Percentiles rank a stretch among this genome's conserved stretches.
These are phyloP conservation scores for Glomeris maerens DNA, from an alignment of 1,140 invertebrate species.

Conservation along the genomic window DNA sequence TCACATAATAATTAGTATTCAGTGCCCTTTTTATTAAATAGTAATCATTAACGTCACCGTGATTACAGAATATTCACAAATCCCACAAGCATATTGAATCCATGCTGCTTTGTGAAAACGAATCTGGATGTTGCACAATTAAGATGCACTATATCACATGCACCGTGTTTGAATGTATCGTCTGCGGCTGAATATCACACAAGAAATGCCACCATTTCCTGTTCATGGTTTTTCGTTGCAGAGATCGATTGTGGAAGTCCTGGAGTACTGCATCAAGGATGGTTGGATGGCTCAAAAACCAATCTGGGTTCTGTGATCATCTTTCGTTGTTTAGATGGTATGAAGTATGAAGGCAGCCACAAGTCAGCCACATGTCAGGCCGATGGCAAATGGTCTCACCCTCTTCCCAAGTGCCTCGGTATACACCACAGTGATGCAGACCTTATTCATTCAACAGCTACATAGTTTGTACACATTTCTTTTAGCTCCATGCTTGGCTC, in stretches of 20 bases:
- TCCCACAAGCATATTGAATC: no score
- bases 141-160: no score
- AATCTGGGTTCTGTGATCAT: constrained; percentile 79
- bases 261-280: constrained; percentile 81
- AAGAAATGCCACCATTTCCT: not conserved
- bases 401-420: constrained; percentile 70
- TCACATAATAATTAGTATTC: no score
- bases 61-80: no score
- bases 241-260: constrained; percentile 91
- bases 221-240: constrained; percentile 24
- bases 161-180: no score
- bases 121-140: no score
- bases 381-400: constrained; percentile 84
- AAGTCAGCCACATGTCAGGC: constrained; percentile 73
- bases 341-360: constrained; percentile 74
- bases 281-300: constrained; percentile 81
- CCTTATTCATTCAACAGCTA: not conserved
- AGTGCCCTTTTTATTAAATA: no score
- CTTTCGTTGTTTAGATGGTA: constrained; percentile 83
- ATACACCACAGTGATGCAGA: constrained; percentile 18
- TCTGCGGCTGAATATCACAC: no score
- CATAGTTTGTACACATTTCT: constrained; percentile 1
- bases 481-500: constrained; percentile 75
- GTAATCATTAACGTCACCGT: no score
- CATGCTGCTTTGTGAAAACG: no score